Percentiles rank a stretch among this genome's conserved stretches.
Conservation (phyloP, 1,140 invertebrate species). For the Megalopta genalis region DNA sequence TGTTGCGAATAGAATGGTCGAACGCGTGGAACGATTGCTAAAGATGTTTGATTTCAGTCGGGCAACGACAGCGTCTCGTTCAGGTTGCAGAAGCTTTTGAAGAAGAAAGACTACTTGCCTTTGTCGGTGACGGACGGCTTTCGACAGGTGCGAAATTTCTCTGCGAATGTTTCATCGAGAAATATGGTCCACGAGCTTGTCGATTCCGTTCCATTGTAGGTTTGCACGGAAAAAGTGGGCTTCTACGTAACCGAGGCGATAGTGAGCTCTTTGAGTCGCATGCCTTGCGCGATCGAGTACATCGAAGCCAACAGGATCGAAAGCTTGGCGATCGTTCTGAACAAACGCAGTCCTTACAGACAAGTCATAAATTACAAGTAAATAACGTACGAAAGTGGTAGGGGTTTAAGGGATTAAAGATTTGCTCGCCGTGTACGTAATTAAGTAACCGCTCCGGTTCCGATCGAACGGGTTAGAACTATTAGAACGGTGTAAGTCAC, state of each 20-base stretch:
- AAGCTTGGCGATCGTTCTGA: slow-evolving; percentile 36
- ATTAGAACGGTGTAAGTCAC: too few species aligned
- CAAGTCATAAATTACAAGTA: slow-evolving; percentile 51
- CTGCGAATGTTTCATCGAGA: neutral
- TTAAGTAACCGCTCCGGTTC: too few species aligned
- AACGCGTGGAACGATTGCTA: too few species aligned
- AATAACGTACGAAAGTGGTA: neutral
- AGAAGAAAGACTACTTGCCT: slow-evolving; percentile 30
- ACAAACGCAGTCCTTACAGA: slow-evolving; percentile 41
- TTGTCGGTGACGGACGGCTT: slow-evolving; percentile 19
- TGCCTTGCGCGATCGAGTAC: slow-evolving; percentile 8
- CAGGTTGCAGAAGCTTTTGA: slow-evolving; percentile 28
- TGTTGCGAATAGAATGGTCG: too few species aligned
- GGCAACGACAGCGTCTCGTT: neutral
- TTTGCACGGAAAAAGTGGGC: slow-evolving; percentile 45
- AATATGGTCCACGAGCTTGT: neutral
- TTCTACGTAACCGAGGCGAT: slow-evolving; percentile 39
- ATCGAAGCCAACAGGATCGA: slow-evolving; percentile 39
- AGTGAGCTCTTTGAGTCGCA: neutral
- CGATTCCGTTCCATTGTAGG: slow-evolving; percentile 9
- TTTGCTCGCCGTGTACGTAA: too few species aligned
- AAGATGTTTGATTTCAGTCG: slow-evolving; percentile 30
- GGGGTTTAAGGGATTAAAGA: too few species aligned
- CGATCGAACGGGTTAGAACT: too few species aligned
- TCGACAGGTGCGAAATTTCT: slow-evolving; percentile 24